phyloP scores from a whole-genome alignment of 1,140 invertebrate genomes.

The Drosophila pandora region DNA sequence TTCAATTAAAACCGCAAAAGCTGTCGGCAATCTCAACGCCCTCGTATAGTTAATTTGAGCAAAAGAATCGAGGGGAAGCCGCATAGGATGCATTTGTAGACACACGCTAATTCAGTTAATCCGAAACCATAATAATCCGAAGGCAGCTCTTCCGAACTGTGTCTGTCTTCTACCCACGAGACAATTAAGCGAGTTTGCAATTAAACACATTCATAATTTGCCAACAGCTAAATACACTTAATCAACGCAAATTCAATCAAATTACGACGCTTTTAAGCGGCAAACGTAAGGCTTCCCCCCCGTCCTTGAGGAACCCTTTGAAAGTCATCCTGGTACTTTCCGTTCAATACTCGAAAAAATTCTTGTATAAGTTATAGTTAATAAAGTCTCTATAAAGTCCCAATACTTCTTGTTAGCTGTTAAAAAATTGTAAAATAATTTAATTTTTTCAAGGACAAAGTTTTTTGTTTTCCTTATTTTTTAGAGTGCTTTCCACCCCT shows the following conservation, averaged over 20 bases:
- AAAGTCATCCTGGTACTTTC: not conserved
- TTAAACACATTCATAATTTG: conserved; percentile 78
- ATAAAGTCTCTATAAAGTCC: too few relatives aligned
- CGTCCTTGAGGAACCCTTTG: not conserved
- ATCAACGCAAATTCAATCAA: conserved; percentile 79
- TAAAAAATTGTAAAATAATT: too few relatives aligned
- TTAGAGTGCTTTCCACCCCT: conserved; percentile 12
- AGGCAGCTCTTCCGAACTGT: conserved; percentile 10
- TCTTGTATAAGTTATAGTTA: not conserved
- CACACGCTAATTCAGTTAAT: conserved; percentile 72
- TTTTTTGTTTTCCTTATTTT: not conserved
- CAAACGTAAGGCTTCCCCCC: conserved; percentile 42
- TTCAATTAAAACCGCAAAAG: conserved; percentile 73
- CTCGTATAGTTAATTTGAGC: conserved; percentile 40
- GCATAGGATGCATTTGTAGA: conserved; percentile 36
- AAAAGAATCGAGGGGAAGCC: not conserved
- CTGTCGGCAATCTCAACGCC: conserved; percentile 47
- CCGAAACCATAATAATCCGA: conserved; percentile 70
- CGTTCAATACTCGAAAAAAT: conserved; percentile 1
- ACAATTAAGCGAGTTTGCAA: conserved; percentile 75
- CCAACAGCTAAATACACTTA: conserved; percentile 75
- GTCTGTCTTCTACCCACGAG: conserved; percentile 28
- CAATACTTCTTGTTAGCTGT: too few relatives aligned
- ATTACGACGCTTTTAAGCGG: conserved; percentile 71
- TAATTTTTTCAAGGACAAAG: too few relatives aligned